Base-by-base conservation (phyloP, 2,888 invertebrate genomes). In the Macropis europaea region DNA sequence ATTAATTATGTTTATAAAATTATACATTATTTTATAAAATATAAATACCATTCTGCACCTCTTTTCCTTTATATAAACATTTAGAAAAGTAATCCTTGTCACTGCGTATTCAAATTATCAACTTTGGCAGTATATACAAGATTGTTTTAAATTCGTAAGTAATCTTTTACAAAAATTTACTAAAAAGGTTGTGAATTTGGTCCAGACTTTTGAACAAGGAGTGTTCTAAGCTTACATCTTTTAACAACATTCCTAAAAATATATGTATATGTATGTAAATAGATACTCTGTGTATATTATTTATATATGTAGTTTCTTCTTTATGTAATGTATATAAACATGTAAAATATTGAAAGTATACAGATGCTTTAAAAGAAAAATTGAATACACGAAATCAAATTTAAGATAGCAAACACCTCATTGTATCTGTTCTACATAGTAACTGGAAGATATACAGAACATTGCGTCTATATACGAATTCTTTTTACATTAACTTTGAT, bases 61-160 rank as follows among this genome's bases (percentile, higher is more conserved):
- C 54, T 40, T 52, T 63, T 56, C 34, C 69, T 59, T 57, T 28
- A 62, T 63, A 62, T 48, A 77, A 69, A 73, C 69, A 66, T 26
- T 48, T 76, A 76, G 38, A 73, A 72, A 76, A 73, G 57, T 66
- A 64, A 57, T 47, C 19, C 47, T 17, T 60, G 34, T 26, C 45
- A 56, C 36, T 70, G 47, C 28, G 19, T 22, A 59, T 57, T 57
- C 42, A 45, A 59, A 40, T 47, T 54, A 32, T 63, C 11, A 32
- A 36, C 17, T 64, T 72, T 76, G 76, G 76, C 76, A 76, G 76
- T 76, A 75, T 47, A 9, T 64, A 64, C 50, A 73, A 63, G 50
- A 56, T 47, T n/a, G 4, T 42, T 45, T 47, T 47, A 43, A 43
- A 32, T 64, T 56, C 24, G 6, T 32, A 9, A 48, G 7, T 48